These are phyloP conservation scores for Andrena dorsata DNA, from an alignment of 2,888 invertebrate genomes.

Conservation along the genomic window DNA sequence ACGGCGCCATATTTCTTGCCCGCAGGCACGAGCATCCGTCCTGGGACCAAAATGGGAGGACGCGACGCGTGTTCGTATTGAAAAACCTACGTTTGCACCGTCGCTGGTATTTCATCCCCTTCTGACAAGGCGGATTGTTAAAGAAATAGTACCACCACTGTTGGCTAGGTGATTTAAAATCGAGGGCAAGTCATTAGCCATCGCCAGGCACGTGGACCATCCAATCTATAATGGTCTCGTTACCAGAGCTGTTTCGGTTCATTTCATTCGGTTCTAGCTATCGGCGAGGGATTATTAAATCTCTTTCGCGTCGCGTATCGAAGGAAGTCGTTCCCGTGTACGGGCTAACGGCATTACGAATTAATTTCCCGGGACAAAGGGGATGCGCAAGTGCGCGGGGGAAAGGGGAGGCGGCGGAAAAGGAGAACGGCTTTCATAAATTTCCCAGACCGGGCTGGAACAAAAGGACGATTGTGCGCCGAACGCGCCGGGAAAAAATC, in stretches of 20 bases:
- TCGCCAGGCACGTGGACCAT: no score
- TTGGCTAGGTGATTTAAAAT: no score
- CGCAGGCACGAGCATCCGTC: neutral
- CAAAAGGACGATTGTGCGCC: slow-evolving; percentile 59
- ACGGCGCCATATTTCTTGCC: slow-evolving; percentile 23
- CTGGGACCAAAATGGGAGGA: neutral
- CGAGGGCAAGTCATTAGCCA: no score
- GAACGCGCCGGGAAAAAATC: slow-evolving; percentile 52
- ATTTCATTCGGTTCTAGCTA: neutral
- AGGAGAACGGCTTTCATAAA: slow-evolving; percentile 49
- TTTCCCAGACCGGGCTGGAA: slow-evolving; percentile 51
- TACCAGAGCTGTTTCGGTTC: no score
- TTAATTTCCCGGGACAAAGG: slow-evolving; percentile 56
- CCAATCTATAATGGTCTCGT: no score
- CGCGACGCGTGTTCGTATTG: neutral
- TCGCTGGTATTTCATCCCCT: neutral
- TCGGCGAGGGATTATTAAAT: slow-evolving; percentile 39
- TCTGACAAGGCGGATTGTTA: neutral
- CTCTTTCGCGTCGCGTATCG: slow-evolving; percentile 28
- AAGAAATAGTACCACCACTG: no score
- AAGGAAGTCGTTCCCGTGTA: slow-evolving; percentile 24
- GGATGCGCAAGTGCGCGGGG: neutral
- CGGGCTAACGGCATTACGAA: slow-evolving; percentile 43
- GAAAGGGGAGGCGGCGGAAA: neutral
- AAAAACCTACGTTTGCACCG: neutral